Evolutionary conservation across 2,888 invertebrate genomes (phyloP), one percentile per base, ranked within the genome.

Genomic region (Hyalella azteca): DNA sequence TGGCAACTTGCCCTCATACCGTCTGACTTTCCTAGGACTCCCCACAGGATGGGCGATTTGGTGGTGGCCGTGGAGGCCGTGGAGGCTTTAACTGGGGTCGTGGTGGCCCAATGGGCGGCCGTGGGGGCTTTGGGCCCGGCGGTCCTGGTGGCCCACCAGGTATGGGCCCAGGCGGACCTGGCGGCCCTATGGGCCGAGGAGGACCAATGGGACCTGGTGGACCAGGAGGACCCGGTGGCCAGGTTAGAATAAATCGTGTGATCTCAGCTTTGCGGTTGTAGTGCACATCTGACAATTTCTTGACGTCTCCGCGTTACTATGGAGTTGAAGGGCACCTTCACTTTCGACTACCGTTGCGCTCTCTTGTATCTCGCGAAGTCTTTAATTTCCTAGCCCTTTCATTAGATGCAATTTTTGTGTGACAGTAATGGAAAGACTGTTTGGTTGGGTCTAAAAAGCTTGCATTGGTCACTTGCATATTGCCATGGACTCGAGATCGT

Each of bases 101-200:
- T 78, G 89, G 89, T 48, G 89, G 89, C 4, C 89, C 88, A 73
- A 75, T 75, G 75, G 88, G 88, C 73, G 87, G 87, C 73, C 89
- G 88, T n/a, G 87, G 86, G 77, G 87, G 87, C 79, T 86, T 86
- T 77, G 86, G 86, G 36, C 86, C 87, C 81, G 87, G 87, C 76
- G 81, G 85, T 29, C 82, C 85, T 77, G 79, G 82, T 78, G 73
- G 86, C 41, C 86, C 88, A 40, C 88, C 86, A 39, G 87, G 87
- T 60, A 88, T 88, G 73, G 87, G 88, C 41, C 83, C 85, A 59
- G 85, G 86, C 60, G 85, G 85, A 13, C 85, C 86, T 26, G 86
- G 86, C 32, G 86, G 86, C 15, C 86, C 85, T 26, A 86, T 86
- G 32, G 83, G 83, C 32, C 83, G 80, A 15, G 83, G 83, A 29